These are phyloP conservation scores for Sebastes diploproa DNA, from an alignment of 2,797 vertebrate genomes.

Conservation along the genomic window DNA sequence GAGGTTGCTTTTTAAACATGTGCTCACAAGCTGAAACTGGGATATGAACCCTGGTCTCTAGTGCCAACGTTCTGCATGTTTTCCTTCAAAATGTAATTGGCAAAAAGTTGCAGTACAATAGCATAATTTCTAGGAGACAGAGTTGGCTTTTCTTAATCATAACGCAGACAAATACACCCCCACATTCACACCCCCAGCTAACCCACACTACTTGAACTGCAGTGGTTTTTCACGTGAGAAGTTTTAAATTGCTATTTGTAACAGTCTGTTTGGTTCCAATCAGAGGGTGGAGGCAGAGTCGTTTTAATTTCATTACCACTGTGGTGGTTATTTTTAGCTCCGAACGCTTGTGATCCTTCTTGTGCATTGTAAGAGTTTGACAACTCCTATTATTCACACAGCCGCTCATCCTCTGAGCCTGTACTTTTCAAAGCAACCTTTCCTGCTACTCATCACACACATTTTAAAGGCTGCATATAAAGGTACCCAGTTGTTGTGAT, in stretches of 20 bases:
- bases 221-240: constrained; percentile 32
- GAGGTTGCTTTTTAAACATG: neutral
- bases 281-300: constrained; percentile 52
- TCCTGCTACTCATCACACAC: constrained; percentile 47
- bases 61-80: neutral
- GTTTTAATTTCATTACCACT: constrained; percentile 72
- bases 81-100: neutral
- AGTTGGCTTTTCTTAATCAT: neutral
- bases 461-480: constrained; percentile 64
- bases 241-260: constrained; percentile 65
- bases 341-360: constrained; percentile 64
- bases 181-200: neutral
- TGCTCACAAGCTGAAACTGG: neutral
- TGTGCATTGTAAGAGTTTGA: constrained; percentile 68
- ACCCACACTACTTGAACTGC: constrained; percentile 19
- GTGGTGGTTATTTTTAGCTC: constrained; percentile 70
- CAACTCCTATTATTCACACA: constrained; percentile 75
- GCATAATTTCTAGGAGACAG: neutral
- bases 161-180: neutral
- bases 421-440: constrained; percentile 66
- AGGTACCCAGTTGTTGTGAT: constrained; percentile 51
- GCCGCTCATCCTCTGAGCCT: constrained; percentile 59
- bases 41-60: neutral
- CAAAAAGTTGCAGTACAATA: neutral
- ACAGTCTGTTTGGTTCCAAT: constrained; percentile 64